Base-by-base conservation (phyloP, 2,888 invertebrate genomes). In the Tenthredo livida region DNA sequence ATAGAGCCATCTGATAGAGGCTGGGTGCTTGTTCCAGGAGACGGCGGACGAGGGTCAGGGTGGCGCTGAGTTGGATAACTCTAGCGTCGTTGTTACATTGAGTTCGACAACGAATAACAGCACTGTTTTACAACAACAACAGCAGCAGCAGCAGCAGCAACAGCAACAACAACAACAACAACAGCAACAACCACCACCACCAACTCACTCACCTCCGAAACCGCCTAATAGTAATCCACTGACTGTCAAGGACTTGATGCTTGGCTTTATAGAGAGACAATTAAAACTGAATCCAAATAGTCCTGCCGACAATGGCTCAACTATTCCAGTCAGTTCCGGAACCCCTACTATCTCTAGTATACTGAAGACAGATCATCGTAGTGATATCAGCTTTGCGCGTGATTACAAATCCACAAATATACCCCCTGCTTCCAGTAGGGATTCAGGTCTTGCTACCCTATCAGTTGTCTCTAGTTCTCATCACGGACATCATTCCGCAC, bases 1-100 rank as follows among this genome's bases (percentile, higher is more conserved):
- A 91, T 91, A 91, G 92, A 89, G 89, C 92, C 91, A 91, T 92
- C 93, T 93, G 93, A 93, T 93, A 93, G 92, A 93, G 93, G 91
- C 91, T 88, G 90, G 89, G 87, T 88, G 89, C 89, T 92, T 92
- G 92, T 93, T 93, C 90, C 92, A 93, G 78, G 97, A 97, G 94
- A 98, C 98, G 87, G 98, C 98, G 78, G 98, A 98, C 92, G 98
- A 98, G 94, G 97, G 95, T 88, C 95, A 95, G 92, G 94, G 94
- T 87, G 93, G 93, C 86, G 90, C 93, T 87, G 94, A 94, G 88
- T 88, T 93, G 86, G 93, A 93, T 54, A 91, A 90, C 88, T 90
- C 89, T 75, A 90, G 89, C 85, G 89, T 90, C 29, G 90, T 91
- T 17, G 89, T 91, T 40, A 90, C 90, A 9, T 86, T 92, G 73